Base-by-base conservation (phyloP, 2,888 invertebrate genomes). In the Tenodera sinensis region DNA sequence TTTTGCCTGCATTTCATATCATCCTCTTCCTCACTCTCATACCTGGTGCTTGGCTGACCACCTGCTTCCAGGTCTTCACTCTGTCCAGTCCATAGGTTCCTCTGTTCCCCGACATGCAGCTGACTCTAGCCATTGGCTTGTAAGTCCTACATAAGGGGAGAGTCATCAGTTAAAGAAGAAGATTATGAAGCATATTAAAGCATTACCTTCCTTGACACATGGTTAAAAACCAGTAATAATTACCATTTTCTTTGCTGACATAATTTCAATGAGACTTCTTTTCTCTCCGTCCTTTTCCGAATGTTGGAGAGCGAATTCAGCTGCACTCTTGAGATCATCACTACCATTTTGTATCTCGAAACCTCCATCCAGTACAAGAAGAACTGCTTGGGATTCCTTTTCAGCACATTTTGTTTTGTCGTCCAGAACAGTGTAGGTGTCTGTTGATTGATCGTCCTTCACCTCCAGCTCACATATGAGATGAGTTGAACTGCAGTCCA, bases 171-270 rank as follows among this genome's bases (percentile, higher is more conserved):
- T n/a, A n/a, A n/a, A n/a, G n/a, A n/a, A n/a, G n/a, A n/a, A n/a
- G 7, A 89, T 30, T 34, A 4, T n/a, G 7, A 25, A 47, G 81
- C 30, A 28, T 3, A 3, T 7, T 30, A 34, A 34, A 34, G 7
- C 34, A 3, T 7, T 34, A 34, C 34, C 34, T 3, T 34, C 34
- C 34, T 7, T 34, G 34, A 34, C 34, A 34, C 4, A 7, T 34
- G 7, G 7, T 42, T 42, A 42, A 9, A 42, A 42, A 9, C 12
- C 8, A 34, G 1, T 42, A 12, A 42, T 12, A 42, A 42, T 87
- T 87, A 90, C 90, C 90, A 88, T 84, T 20, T 87, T 89, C 47
- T 90, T 90, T 15, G 89, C 83, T 25, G 90, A 90, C 90, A 90
- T 90, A 54, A 90, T 88, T 42, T 90, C 89, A 84, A 90, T 82